Base-by-base conservation (phyloP, 2,888 invertebrate species). In the Harpalus rufipes region DNA sequence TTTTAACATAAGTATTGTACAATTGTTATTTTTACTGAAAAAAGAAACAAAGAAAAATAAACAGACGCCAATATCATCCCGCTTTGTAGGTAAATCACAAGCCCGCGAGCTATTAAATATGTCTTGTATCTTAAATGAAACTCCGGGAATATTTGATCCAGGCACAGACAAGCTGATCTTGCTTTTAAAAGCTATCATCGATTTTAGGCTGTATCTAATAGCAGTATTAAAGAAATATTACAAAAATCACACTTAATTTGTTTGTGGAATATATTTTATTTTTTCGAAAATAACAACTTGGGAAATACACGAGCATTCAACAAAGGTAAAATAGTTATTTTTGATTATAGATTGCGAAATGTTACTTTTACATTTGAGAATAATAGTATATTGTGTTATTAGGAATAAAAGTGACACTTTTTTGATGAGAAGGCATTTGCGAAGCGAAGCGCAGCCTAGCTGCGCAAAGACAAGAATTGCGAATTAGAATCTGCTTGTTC, bases 101-200 rank as follows among this genome's bases (percentile, higher is more conserved):
- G 25, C 21, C 63, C 63, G 32, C 63, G 21, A 63, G 63, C 63
- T 63, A 63, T 63, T 63, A 63, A 63, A 63, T 63, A 63, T 25
- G 25, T 12, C 25, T 32, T 32, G 63, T 63, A 63, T 63, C 63
- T 32, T 63, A 63, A 63, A 63, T 63, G 12, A 63, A 63, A 63
- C 32, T 21, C 7, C 10, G 12, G 12, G 4, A 18, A 63, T 10
- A 63, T 63, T 25, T 25, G 4, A 63, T 21, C 7, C 44, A 12
- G 44, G 32, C 16, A 12, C 1, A 1, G 63, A 32, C 21, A 12
- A 63, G 12, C 4, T 21, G 63, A 63, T 59, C 4, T 59, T 59
- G 14, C 63, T 63, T 25, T 4, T 6, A 25, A 25, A 32, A 8
- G 12, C 12, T 63, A 63, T 32, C 32, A 25, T 63, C 63, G 14